Evolutionary conservation across 2,888 invertebrate genomes (phyloP), one percentile per base, ranked within the genome.

Genomic region (Diadegma fenestrale): DNA sequence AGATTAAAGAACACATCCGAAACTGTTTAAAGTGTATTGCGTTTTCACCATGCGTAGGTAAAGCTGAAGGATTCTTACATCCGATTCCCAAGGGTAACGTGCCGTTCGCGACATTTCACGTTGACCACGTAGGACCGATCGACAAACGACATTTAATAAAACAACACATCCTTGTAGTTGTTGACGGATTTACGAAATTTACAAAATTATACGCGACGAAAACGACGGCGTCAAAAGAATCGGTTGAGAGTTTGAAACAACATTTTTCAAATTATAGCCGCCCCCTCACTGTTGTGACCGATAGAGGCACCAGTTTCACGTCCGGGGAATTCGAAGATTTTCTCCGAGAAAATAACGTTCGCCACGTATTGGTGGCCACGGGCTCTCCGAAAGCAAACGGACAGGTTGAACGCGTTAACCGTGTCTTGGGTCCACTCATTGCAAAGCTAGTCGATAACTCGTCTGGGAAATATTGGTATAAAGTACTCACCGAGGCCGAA

Each of bases 111-210:
- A 84, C 68, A 0, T 19, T 84, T 7, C 88, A 89, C 17, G 78
- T 88, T 17, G 87, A 89, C 10, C 86, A 87, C 58, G 48, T 81
- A 4, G 84, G 80, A 12, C 84, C 80, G 76, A 89, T 93, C 8
- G 83, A 88, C 7, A 84, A 85, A 8, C 26, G 86, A 17, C 88
- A 89, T 66, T 77, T 89, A 10, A 88, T 91, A 26, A 91, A 92
- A 78, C 85, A 87, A 80, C 85, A 90, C 69, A 86, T 92, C 1
- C 83, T 92, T 10, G 86, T 88, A 41, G 78, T 91, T 1, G 80
- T 91, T 19, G 90, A 92, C 69, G 87, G 79, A 3, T 91, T 91
- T 71, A 88, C 90, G 0, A 92, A 91, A 84, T 91, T 87, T 64
- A 30, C 30, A 30, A 30, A 30, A 30, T 30, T 30, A 4, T 89